A percentile compares a stretch with the other conserved stretches of the same genome.
Evolutionary conservation across 92 coral and sea anemone species (phyloP).

Genomic region (Meandrina meandrites): DNA sequence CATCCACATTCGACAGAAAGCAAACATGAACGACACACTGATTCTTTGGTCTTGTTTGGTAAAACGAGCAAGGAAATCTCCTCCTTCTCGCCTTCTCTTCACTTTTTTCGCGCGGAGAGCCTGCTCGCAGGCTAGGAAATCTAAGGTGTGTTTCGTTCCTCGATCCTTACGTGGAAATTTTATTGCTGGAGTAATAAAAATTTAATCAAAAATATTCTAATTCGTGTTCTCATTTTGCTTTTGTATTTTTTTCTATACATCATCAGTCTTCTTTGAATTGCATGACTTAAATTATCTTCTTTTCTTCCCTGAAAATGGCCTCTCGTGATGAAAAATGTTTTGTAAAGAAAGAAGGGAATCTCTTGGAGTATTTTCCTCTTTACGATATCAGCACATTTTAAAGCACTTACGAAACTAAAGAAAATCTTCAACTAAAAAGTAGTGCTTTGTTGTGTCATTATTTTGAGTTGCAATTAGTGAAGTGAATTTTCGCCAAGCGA

Average conservation of each 20-base stretch:
- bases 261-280: background rate
- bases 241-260: background rate
- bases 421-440: background rate
- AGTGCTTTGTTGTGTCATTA: background rate
- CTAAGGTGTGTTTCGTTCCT: no score
- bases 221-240: background rate
- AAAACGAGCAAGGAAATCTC: background rate
- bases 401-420: background rate
- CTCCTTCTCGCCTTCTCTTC: no score
- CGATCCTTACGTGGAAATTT: background rate
- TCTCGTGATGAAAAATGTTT: background rate
- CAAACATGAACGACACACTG: background rate
- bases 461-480: background rate
- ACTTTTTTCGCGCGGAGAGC: no score
- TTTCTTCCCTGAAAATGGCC: background rate
- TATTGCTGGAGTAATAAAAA: background rate
- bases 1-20: background rate
- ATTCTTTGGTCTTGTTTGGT: background rate
- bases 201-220: background rate
- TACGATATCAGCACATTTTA: background rate
- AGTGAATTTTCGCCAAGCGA: background rate
- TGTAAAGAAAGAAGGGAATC: background rate
- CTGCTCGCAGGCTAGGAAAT: no score
- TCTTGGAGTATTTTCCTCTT: background rate
- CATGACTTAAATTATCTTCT: background rate